Base-by-base conservation (phyloP, 2,888 invertebrate species). In the Desoria tigrina region DNA sequence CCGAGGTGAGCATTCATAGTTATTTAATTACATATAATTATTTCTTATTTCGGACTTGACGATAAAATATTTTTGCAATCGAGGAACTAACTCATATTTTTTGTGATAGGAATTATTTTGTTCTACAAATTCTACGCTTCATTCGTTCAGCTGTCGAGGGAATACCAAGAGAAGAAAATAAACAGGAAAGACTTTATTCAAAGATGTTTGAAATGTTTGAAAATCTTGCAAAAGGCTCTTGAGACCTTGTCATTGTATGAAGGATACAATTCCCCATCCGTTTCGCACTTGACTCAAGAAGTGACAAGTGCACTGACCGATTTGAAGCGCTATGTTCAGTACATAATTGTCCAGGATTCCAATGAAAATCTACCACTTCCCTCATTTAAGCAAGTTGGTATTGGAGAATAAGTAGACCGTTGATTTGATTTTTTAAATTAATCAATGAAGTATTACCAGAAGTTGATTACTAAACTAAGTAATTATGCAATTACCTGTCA, bases 241-340 rank as follows among this genome's bases (percentile, higher is more conserved):
- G 60, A 72, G 24, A 73, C 69, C 42, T 62, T 75, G 28, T 42
- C 32, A 26, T 61, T 67, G 27, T 74, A 66, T 56, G 74, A 75
- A 21, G 73, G 73, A 11, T 68, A 58, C 56, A 71, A 66, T 55
- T 37, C 54, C 2, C 54, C 66, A 11, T 50, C 61, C n/a, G 42
- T 66, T 14, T 60, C 53, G 18, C 51, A 54, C 11, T 59, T 73
- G 32, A 64, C 62, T 32, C 73, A 74, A 53, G 74, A 74, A 37
- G 68, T 63, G 4, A 72, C 72, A 9, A 56, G 26, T 23, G 64
- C 70, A 49, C 60, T 72, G 14, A 59, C 69, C 26, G 56, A 57
- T n/a, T 55, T 69, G 2, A 72, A 72, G 37, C 21, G 27, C 7
- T 58, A 58, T 28, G 23, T 49, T 14, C 21, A 16, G n/a, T 42